Conservation (phyloP, 2,797 vertebrate genomes). For the Melanotaenia maccullochi region DNA sequence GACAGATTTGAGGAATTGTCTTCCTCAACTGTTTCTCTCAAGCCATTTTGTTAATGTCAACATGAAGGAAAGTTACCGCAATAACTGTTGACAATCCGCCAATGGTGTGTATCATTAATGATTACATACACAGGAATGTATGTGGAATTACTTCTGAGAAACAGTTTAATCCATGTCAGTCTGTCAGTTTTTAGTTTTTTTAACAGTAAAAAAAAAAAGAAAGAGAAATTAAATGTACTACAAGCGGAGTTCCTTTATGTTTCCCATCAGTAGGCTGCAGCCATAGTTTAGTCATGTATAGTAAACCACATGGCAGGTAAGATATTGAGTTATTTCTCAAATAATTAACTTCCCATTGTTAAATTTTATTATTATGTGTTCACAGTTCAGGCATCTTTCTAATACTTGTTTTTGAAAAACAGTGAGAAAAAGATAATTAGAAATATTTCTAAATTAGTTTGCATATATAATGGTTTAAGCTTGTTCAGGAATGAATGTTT, state of each 20-base stretch:
- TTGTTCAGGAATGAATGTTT: not conserved
- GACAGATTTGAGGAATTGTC: conserved; percentile 84
- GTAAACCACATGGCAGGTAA: not conserved
- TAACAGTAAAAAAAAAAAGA: conserved; percentile 63
- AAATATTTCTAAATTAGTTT: not conserved
- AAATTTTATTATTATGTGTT: conserved; percentile 15
- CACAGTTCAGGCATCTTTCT: not conserved
- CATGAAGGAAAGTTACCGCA: conserved; percentile 78
- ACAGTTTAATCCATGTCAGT: conserved; percentile 41
- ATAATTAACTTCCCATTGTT: conserved; percentile 16
- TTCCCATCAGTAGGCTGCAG: conserved; percentile 17
- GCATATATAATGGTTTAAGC: not conserved
- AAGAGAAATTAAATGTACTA: conserved; percentile 51
- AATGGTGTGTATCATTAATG: conserved; percentile 79
- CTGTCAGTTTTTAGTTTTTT: conserved; percentile 52
- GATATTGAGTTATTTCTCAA: conserved; percentile 25
- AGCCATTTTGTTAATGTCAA: conserved; percentile 84
- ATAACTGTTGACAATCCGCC: conserved; percentile 80
- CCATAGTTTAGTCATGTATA: conserved; percentile 19
- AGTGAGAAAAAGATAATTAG: not conserved
- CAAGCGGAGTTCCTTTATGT: conserved; percentile 19
- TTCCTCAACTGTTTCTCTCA: conserved; percentile 77
- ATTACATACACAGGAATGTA: conserved; percentile 63
- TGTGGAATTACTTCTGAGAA: conserved; percentile 57
- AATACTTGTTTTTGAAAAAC: not conserved